These are phyloP conservation scores for Linnaemya tessellans DNA, from an alignment of 2,888 invertebrate genomes.

Conservation along the genomic window DNA sequence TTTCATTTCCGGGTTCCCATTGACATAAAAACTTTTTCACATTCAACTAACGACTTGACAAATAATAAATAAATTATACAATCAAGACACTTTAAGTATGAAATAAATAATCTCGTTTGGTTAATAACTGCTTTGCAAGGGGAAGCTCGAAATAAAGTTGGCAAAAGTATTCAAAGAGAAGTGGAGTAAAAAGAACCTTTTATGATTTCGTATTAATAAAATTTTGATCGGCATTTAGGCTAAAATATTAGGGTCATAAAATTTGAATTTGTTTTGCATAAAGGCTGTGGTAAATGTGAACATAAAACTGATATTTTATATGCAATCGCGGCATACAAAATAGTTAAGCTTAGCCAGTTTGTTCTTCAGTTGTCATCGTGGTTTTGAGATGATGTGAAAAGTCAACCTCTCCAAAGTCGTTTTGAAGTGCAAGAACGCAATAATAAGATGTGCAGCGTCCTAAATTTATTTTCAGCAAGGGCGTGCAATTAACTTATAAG, in stretches of 20 bases:
- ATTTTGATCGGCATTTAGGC: slow-evolving; percentile 2
- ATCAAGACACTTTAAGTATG: background rate
- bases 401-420: too few species aligned
- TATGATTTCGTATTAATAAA: slow-evolving; percentile 8
- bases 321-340: background rate
- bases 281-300: too few species aligned
- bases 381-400: too few species aligned
- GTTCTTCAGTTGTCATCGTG: too few species aligned
- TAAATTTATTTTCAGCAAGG: too few species aligned
- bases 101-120: slow-evolving; percentile 25
- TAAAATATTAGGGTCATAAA: background rate
- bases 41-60: slow-evolving; percentile 20
- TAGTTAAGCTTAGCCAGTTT: too few species aligned
- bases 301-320: background rate
- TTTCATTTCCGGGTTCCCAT: background rate
- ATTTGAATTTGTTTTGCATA: background rate
- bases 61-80: slow-evolving; percentile 17
- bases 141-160: slow-evolving; percentile 10
- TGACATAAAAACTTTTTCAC: background rate
- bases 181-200: slow-evolving; percentile 2
- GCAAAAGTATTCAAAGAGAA: slow-evolving; percentile 45
- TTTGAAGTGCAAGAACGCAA: too few species aligned
- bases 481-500: too few species aligned
- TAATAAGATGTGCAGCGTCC: too few species aligned
- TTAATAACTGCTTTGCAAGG: slow-evolving; percentile 10